phyloP scores from a whole-genome alignment of 2,113 vertebrate genomes.

The Eulacestoma nigropectus region DNA sequence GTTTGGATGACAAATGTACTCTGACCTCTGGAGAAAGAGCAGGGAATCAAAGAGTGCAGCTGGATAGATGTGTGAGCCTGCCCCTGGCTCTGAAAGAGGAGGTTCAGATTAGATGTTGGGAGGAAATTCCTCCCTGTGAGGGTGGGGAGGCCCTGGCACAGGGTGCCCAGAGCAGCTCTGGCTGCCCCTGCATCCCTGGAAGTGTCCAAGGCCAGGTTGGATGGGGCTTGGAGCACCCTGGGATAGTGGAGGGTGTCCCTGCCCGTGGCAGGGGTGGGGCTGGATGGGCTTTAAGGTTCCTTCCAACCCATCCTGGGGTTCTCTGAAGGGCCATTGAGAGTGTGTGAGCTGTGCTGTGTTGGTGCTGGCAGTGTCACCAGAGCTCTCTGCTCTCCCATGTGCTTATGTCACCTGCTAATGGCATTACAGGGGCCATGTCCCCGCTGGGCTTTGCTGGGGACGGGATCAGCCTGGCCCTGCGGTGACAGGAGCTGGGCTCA shows the following conservation, averaged over 20 bases:
- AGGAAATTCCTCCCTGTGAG: neutral
- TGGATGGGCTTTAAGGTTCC: neutral
- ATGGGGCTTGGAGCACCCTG: neutral
- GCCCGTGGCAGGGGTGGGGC: neutral
- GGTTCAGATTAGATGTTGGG: neutral
- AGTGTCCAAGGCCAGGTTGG: rapidly evolving
- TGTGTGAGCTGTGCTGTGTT: neutral
- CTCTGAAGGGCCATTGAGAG: rapidly evolving
- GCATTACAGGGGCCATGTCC: neutral
- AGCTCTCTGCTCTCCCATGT: neutral
- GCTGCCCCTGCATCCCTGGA: neutral
- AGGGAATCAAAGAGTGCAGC: rapidly evolving
- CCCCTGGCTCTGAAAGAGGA: neutral
- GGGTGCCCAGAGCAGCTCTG: neutral
- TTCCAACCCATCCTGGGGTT: neutral
- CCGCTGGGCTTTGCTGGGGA: neutral
- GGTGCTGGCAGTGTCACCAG: neutral
- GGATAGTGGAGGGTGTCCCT: neutral
- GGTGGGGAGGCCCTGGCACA: neutral
- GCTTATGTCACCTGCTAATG: neutral
- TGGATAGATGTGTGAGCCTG: neutral
- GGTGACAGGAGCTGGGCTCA: neutral
- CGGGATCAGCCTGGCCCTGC: neutral
- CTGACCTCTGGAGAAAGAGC: neutral
- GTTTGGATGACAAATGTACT: neutral